phyloP scores from a whole-genome alignment of 2,113 vertebrate genomes.

The Lycaon pictus region DNA sequence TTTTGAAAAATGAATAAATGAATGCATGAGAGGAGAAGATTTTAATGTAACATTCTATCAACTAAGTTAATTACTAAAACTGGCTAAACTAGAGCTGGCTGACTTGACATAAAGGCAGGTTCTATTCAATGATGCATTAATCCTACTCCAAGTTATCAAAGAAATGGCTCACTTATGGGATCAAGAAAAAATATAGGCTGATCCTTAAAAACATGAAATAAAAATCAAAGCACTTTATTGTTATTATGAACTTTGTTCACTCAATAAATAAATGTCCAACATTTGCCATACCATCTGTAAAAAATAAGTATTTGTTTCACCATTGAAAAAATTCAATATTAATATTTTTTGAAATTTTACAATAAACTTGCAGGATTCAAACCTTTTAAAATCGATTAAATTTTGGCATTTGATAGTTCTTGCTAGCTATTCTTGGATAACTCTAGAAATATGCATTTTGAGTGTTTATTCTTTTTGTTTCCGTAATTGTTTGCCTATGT shows the following conservation, averaged over 20 bases:
- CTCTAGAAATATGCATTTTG: not conserved
- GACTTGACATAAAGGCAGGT: not conserved
- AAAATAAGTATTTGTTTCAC: not conserved
- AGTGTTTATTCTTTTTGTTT: not conserved
- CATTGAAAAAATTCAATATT: not conserved
- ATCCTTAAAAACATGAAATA: constrained; percentile 6
- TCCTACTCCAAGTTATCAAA: not conserved
- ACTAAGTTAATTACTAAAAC: not conserved
- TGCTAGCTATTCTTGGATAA: not conserved
- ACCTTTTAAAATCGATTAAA: not conserved
- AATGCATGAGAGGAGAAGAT: not conserved
- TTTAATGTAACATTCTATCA: not conserved
- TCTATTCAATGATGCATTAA: not conserved
- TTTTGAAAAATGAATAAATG: not conserved
- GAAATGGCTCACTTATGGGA: not conserved
- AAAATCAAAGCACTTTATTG: not conserved
- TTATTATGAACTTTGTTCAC: not conserved
- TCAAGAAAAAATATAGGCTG: not conserved
- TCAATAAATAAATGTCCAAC: not conserved
- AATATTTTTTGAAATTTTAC: not conserved
- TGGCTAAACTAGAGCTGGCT: not conserved
- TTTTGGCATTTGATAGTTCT: not conserved
- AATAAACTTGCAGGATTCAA: not conserved
- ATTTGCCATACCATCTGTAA: not conserved
- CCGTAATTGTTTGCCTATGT: not conserved